Evolutionary conservation across 2,888 invertebrate species (phyloP).

Genomic region (Cephus runcator): DNA sequence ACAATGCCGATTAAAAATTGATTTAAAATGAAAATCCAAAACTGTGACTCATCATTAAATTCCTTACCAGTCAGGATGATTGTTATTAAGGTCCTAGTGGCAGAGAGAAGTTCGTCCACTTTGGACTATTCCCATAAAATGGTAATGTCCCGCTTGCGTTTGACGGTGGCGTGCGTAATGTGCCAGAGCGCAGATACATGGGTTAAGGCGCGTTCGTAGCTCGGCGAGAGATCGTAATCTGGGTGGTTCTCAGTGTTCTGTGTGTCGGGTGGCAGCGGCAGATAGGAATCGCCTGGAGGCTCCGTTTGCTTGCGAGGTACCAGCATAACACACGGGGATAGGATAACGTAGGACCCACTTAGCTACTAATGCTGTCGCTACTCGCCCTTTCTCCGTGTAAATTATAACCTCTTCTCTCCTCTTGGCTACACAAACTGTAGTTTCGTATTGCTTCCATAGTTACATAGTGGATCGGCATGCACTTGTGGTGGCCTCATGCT

Average conservation of each 20-base stretch:
- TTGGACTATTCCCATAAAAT: background rate
- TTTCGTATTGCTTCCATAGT: background rate
- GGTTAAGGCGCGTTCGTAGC: slow-evolving; percentile 11
- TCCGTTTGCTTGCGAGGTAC: slow-evolving; percentile 23
- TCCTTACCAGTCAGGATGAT: background rate
- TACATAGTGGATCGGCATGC: background rate
- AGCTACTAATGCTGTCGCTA: slow-evolving; percentile 63
- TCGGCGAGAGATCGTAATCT: slow-evolving; percentile 41
- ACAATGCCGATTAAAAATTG: background rate
- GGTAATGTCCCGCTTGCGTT: background rate
- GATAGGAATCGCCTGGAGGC: slow-evolving; percentile 47
- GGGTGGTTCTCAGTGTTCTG: slow-evolving; percentile 45
- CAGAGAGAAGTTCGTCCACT: background rate
- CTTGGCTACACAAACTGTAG: background rate
- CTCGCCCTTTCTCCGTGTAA: slow-evolving; percentile 54
- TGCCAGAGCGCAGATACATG: slow-evolving; percentile 8
- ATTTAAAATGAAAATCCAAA: background rate
- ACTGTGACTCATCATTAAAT: background rate
- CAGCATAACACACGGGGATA: slow-evolving; percentile 47
- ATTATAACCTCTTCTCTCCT: slow-evolving; percentile 47
- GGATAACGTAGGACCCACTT: slow-evolving; percentile 62
- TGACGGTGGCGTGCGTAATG: slow-evolving; percentile 4
- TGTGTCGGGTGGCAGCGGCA: slow-evolving; percentile 48
- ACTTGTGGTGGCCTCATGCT: background rate
- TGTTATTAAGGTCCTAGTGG: background rate